Evolutionary conservation across 1,140 invertebrate species (phyloP).

Genomic region (Apocrypta bakeri): DNA sequence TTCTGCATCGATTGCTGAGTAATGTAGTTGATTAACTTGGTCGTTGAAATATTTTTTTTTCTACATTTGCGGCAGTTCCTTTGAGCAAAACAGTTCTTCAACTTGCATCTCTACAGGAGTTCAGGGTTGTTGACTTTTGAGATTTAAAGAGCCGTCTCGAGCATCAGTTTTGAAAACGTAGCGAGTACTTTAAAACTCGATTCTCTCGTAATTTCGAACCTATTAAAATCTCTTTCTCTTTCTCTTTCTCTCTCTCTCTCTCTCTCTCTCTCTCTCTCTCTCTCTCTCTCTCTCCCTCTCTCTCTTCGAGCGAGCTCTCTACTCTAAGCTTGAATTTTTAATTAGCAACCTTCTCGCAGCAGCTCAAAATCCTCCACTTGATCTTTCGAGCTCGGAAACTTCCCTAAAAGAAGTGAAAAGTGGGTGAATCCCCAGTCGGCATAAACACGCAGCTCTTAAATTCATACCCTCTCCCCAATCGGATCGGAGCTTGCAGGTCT

Average conservation of each 20-base stretch:
- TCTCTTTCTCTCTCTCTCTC: no score
- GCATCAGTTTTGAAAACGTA: background rate
- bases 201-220: background rate
- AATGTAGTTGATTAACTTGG: background rate
- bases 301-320: no score
- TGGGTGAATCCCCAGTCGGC: background rate
- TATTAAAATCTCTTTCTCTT: background rate
- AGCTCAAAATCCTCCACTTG: background rate
- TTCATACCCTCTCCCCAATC: background rate
- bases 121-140: background rate
- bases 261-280: no score
- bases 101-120: background rate
- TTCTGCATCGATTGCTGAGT: background rate
- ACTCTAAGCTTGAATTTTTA: background rate
- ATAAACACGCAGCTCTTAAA: background rate
- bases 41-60: background rate
- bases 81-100: background rate
- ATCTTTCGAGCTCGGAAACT: background rate
- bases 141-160: background rate
- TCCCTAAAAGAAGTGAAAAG: background rate
- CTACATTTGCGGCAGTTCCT: no score
- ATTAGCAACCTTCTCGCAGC: background rate
- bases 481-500: background rate
- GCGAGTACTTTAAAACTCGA: background rate
- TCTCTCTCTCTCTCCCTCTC: background rate